Conservation (phyloP, 1,140 invertebrate species). For the Berghia stephanieae region DNA sequence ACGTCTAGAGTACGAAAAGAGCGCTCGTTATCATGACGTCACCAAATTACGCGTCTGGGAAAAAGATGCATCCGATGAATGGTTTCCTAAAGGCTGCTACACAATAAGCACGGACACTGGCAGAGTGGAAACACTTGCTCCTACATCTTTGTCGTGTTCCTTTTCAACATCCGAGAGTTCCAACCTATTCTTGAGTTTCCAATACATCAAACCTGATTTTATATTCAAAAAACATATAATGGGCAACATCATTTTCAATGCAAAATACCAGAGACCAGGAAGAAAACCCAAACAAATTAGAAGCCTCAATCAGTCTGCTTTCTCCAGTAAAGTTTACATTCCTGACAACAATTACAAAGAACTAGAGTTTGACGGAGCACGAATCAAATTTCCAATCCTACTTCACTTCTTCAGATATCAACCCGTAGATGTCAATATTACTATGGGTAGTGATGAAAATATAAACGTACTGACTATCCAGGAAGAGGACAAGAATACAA, state of each 20-base stretch:
- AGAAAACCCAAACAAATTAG: no score
- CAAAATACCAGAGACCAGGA: background rate
- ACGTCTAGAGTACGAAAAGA: background rate
- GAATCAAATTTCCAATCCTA: slow-evolving; percentile 17
- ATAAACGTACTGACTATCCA: no score
- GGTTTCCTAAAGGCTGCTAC: no score
- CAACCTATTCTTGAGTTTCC: slow-evolving; percentile 44
- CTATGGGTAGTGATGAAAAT: no score
- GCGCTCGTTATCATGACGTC: no score
- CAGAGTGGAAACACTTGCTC: no score
- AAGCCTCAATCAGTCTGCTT: no score
- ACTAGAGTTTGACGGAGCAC: background rate
- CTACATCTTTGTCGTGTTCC: no score
- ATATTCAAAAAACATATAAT: slow-evolving; percentile 48
- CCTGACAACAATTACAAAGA: background rate
- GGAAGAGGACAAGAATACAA: no score
- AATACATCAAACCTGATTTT: slow-evolving; percentile 37
- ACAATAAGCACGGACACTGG: slow-evolving; percentile 18
- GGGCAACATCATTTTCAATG: slow-evolving; percentile 51
- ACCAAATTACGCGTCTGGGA: background rate
- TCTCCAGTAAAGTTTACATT: background rate
- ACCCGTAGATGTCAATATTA: no score
- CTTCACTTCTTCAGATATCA: slow-evolving; percentile 48
- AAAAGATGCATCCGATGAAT: background rate
- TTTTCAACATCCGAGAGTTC: slow-evolving; percentile 31